phyloP scores from a whole-genome alignment of 2,888 invertebrate species.

The Agrilus biguttatus region DNA sequence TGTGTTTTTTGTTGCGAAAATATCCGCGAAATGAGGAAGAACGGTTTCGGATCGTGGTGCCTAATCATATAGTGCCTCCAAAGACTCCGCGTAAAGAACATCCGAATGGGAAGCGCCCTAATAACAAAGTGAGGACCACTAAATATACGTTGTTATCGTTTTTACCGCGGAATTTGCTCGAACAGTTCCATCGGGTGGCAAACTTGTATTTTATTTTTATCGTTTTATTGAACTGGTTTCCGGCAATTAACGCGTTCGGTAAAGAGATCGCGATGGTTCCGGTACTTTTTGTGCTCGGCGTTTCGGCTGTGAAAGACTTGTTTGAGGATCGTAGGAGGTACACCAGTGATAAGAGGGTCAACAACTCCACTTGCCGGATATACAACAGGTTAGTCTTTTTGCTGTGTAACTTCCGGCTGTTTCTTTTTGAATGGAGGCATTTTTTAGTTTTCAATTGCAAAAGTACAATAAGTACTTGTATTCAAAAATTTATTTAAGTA shows the following conservation, averaged over 20 bases:
- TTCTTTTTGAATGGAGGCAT: not conserved
- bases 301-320: conserved; percentile 88
- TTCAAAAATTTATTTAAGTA: no score
- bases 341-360: conserved; percentile 84
- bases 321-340: conserved; percentile 86
- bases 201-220: conserved; percentile 97
- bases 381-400: conserved; percentile 63
- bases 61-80: conserved; percentile 73
- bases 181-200: conserved; percentile 95
- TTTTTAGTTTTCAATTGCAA: no score
- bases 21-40: conserved; percentile 46
- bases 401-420: conserved; percentile 3
- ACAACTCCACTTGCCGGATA: conserved; percentile 82
- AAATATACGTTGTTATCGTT: conserved; percentile 91
- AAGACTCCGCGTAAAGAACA: conserved; percentile 67
- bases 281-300: conserved; percentile 84
- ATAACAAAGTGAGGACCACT: conserved; percentile 83
- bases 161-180: conserved; percentile 88
- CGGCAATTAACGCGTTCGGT: conserved; percentile 85
- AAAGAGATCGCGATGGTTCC: conserved; percentile 93
- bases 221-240: conserved; percentile 91
- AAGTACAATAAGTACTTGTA: no score
- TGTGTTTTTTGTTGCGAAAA: conserved; percentile 45
- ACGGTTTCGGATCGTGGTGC: conserved; percentile 58
- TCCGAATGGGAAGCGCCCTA: conserved; percentile 67